These are phyloP conservation scores for Halcyon smyrnensis DNA, from an alignment of 2,797 vertebrate species.

Conservation along the genomic window DNA sequence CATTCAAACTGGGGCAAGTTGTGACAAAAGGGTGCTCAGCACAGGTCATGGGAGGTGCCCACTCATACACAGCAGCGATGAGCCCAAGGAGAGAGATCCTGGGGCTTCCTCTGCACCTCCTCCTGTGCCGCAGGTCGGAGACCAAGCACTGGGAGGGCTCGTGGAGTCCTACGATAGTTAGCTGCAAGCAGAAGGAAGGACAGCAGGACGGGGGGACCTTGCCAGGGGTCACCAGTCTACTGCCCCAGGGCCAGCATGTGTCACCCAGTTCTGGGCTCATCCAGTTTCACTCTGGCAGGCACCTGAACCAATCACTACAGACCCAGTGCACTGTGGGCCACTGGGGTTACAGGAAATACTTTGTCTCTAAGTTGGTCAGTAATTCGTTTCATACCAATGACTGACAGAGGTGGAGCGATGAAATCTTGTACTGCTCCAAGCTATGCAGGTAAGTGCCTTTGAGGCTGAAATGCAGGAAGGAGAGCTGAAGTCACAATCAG, in stretches of 20 bases:
- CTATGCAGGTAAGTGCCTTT: not conserved
- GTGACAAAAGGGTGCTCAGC: not conserved
- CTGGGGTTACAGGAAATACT: not conserved
- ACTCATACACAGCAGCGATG: accelerated
- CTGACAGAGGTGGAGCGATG: not conserved
- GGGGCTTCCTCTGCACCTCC: not conserved
- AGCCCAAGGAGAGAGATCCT: not conserved
- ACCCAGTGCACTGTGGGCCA: not conserved
- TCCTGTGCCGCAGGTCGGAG: not conserved
- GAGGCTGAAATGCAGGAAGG: not conserved
- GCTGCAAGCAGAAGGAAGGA: not conserved
- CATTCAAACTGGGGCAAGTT: not conserved
- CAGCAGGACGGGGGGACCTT: not conserved
- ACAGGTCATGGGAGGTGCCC: not conserved
- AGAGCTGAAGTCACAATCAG: not conserved
- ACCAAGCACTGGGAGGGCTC: not conserved
- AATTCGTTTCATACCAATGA: not conserved
- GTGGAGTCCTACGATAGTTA: not conserved
- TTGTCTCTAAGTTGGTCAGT: not conserved
- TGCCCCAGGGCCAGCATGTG: not conserved
- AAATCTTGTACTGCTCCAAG: not conserved
- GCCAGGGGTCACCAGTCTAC: not conserved
- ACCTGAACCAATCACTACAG: not conserved
- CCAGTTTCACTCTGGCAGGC: not conserved
- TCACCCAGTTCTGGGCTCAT: not conserved